These are phyloP conservation scores for Celastrina argiolus DNA, from an alignment of 2,888 invertebrate species.

Conservation along the genomic window DNA sequence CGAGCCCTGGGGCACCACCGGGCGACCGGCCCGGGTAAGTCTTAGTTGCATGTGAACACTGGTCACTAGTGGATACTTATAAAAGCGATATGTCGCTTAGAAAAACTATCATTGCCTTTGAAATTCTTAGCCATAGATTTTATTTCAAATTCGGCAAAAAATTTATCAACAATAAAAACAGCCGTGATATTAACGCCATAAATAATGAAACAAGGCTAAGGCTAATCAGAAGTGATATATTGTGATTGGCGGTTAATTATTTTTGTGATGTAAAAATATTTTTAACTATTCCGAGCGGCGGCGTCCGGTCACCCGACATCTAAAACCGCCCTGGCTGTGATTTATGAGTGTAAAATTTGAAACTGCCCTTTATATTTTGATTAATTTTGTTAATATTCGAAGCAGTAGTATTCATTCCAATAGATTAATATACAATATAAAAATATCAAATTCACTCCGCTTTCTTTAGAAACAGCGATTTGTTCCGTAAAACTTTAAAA, in stretches of 20 bases:
- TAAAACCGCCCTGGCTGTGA: background rate
- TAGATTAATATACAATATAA: background rate
- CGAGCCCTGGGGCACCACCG: background rate
- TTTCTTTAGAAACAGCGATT: background rate
- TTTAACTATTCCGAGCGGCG: background rate
- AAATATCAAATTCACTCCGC: background rate
- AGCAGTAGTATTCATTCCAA: background rate
- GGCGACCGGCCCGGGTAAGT: background rate
- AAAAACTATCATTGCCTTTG: background rate
- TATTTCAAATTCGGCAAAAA: background rate
- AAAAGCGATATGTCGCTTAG: background rate
- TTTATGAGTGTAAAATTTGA: background rate
- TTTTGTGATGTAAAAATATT: background rate
- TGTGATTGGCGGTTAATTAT: constrained; percentile 14
- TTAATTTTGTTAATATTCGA: background rate
- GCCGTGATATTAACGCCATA: background rate
- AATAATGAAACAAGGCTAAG: background rate
- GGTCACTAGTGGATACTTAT: background rate
- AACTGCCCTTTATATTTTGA: background rate
- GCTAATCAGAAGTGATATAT: constrained; percentile 4
- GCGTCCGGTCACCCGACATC: background rate
- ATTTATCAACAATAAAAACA: background rate
- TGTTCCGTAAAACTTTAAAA: background rate
- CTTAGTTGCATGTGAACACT: background rate
- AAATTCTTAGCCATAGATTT: background rate